Evolutionary conservation across 2,888 invertebrate species (phyloP).

Genomic region (Orthonychiurus folsomi): DNA sequence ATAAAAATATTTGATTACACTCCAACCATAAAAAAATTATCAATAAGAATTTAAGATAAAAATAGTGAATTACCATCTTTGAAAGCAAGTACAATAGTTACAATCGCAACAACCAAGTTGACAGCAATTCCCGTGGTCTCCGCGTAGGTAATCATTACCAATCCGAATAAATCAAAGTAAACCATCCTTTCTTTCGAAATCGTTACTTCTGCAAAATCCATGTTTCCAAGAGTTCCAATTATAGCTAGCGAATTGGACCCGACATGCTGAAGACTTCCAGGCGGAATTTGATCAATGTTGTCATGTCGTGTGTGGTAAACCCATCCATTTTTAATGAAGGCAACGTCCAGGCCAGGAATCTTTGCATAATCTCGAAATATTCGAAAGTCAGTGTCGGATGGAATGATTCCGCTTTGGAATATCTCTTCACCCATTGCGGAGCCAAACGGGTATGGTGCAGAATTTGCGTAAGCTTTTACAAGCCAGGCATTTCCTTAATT

Average conservation of each 20-base stretch:
- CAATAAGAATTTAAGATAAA: too few species aligned
- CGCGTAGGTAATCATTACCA: conserved; percentile 34
- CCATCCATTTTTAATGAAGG: conserved; percentile 85
- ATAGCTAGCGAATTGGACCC: conserved; percentile 33
- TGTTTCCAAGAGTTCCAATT: conserved; percentile 21
- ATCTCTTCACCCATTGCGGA: conserved; percentile 77
- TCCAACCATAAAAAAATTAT: not conserved
- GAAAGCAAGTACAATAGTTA: conserved; percentile 22
- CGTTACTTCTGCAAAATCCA: conserved; percentile 27
- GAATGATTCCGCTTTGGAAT: conserved; percentile 78
- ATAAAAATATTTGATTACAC: not conserved
- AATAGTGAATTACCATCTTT: conserved; percentile 18
- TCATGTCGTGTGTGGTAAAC: conserved; percentile 88
- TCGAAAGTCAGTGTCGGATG: conserved; percentile 87
- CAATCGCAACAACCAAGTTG: conserved; percentile 26
- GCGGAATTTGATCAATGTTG: conserved; percentile 58
- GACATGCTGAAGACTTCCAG: conserved; percentile 46
- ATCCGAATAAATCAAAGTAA: conserved; percentile 35
- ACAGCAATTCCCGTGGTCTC: conserved; percentile 30
- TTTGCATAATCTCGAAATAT: conserved; percentile 49
- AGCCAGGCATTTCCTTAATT: conserved; percentile 30
- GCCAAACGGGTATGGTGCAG: conserved; percentile 74
- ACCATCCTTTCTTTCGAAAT: conserved; percentile 31
- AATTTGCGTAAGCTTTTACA: conserved; percentile 58
- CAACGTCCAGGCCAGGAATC: conserved; percentile 65